These are phyloP conservation scores for Drusus annulatus DNA, from an alignment of 1,140 invertebrate species.

Conservation along the genomic window DNA sequence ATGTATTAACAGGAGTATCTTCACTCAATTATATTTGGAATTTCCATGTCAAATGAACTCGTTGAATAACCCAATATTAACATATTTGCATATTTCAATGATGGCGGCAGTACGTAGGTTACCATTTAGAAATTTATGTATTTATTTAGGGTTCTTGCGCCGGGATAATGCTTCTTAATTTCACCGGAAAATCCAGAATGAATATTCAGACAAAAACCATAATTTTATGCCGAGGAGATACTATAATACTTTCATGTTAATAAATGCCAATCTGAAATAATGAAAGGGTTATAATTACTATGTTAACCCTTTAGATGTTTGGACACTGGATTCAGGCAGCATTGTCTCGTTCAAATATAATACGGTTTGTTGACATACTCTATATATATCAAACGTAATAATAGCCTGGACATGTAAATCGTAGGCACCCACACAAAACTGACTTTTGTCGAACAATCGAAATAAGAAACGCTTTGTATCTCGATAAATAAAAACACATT, in stretches of 20 bases:
- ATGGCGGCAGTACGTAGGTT: neutral
- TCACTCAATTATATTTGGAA: slow-evolving; percentile 15
- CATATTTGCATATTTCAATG: slow-evolving; percentile 10
- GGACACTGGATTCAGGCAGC: neutral
- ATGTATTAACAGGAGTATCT: neutral
- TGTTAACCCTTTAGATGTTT: slow-evolving; percentile 6
- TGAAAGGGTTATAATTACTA: slow-evolving; percentile 5
- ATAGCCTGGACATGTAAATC: too few species aligned
- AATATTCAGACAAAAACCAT: slow-evolving; percentile 21
- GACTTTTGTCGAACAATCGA: too few species aligned
- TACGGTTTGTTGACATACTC: too few species aligned
- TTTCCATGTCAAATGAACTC: slow-evolving; percentile 34
- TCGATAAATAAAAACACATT: too few species aligned
- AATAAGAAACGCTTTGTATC: too few species aligned
- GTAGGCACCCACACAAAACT: too few species aligned
- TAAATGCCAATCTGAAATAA: slow-evolving; percentile 17
- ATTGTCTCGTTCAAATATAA: slow-evolving; percentile 9
- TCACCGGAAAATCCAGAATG: slow-evolving; percentile 6
- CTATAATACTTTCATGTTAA: slow-evolving; percentile 12
- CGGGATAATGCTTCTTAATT: slow-evolving; percentile 22
- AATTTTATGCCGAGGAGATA: slow-evolving; percentile 6
- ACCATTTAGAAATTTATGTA: slow-evolving; percentile 32
- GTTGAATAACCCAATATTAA: slow-evolving; percentile 19
- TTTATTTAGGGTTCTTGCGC: slow-evolving; percentile 9
- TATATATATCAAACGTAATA: too few species aligned